Conservation (phyloP, 2,888 invertebrate genomes). For the Ariolimax columbianus region DNA sequence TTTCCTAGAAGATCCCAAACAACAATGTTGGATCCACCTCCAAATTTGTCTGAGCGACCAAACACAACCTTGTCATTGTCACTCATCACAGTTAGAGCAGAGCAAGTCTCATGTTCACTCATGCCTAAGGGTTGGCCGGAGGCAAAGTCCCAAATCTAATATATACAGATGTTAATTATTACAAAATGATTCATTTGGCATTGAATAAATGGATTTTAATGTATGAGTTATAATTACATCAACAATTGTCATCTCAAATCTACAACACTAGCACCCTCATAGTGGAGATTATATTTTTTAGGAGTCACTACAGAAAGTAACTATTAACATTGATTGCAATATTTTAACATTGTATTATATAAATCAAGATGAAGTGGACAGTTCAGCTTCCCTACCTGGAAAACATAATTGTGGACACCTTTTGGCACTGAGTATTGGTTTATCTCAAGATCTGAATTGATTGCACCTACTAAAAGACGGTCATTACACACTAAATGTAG, state of each 20-base stretch:
- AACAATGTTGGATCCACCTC: slow-evolving; percentile 76
- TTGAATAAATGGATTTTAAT: neutral
- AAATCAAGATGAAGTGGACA: neutral
- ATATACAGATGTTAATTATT: neutral
- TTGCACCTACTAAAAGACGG: slow-evolving; percentile 77
- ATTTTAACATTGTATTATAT: too few species aligned
- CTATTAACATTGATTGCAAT: too few species aligned
- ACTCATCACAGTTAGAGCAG: slow-evolving; percentile 76
- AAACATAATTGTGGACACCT: slow-evolving; percentile 75
- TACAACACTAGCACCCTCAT: neutral
- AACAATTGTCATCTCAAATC: neutral
- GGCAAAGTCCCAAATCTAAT: slow-evolving; percentile 78
- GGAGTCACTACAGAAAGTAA: too few species aligned
- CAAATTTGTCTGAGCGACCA: slow-evolving; percentile 76
- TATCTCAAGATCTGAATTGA: slow-evolving; percentile 76
- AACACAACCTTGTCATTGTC: slow-evolving; percentile 77
- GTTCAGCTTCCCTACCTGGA: slow-evolving; percentile 70
- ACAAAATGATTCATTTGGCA: neutral
- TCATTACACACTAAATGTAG: slow-evolving; percentile 77
- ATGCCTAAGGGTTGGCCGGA: slow-evolving; percentile 77
- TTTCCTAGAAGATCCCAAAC: slow-evolving; percentile 78
- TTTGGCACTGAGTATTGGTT: slow-evolving; percentile 71
- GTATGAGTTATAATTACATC: neutral
- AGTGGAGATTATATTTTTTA: neutral
- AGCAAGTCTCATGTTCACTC: slow-evolving; percentile 76